A percentile compares a stretch with the other conserved stretches of the same genome.
Conservation (phyloP, 1,140 invertebrate species). For the Diorhabda sublineata region DNA sequence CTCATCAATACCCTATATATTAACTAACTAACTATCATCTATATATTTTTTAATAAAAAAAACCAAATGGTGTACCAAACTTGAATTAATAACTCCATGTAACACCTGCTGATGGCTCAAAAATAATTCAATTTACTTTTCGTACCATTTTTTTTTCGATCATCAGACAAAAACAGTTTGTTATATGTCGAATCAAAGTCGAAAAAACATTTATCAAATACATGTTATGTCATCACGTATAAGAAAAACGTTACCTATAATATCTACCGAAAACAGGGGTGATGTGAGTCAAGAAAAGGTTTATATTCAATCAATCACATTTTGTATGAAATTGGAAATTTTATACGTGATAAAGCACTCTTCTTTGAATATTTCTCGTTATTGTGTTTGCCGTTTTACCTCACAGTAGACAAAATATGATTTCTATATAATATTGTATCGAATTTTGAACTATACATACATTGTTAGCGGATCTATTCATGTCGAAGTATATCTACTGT, state of each 20-base stretch:
- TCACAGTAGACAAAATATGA: constrained; percentile 9
- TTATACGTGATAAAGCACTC: constrained; percentile 33
- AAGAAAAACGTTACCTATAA: constrained; percentile 29
- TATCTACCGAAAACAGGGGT: constrained; percentile 29
- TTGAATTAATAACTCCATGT: not conserved
- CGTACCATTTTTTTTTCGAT: constrained; percentile 6
- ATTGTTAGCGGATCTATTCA: not conserved
- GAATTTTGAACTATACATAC: not conserved
- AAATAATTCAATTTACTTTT: constrained; percentile 3
- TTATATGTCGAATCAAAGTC: constrained; percentile 36
- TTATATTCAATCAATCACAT: constrained; percentile 37
- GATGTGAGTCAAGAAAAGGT: constrained; percentile 22
- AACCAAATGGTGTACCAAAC: too few relatives aligned
- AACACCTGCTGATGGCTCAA: not conserved
- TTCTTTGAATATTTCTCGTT: constrained; percentile 28
- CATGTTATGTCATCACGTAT: constrained; percentile 35
- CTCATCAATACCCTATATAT: too few relatives aligned
- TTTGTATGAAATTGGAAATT: constrained; percentile 37
- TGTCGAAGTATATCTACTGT: not conserved
- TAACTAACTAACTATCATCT: too few relatives aligned
- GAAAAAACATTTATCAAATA: constrained; percentile 38
- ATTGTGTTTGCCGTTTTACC: constrained; percentile 11
- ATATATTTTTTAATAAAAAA: too few relatives aligned
- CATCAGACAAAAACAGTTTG: constrained; percentile 27
- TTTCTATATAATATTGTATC: constrained; percentile 10